Evolutionary conservation across 2,113 vertebrate genomes (phyloP), one percentile per base, ranked within the genome.

Genomic region (Dolichallabes microphthalmus): DNA sequence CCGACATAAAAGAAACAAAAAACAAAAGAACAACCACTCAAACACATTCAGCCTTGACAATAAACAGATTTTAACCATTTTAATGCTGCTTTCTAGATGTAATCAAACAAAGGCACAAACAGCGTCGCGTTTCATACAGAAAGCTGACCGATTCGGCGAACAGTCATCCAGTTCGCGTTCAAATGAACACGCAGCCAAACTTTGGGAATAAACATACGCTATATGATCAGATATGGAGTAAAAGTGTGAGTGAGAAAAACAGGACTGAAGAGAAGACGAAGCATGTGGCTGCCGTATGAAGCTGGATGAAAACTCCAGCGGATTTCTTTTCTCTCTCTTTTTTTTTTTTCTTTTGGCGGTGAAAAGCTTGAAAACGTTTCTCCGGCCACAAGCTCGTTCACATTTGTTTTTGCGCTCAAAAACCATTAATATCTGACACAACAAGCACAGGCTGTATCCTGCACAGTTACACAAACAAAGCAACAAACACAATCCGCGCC

Each of bases 1-100:
- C 17, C 25, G 57, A 83, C 69, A 66, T 0, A 22, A 57, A 58
- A 39, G 30, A 71, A 32, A 30, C 60, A 19, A 13, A 57, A 1
- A 35, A 52, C 30, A 74, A 45, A 50, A 61, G 13, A 57, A 83
- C 50, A n/a, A 76, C 27, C 12, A n/a, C 3, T 22, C 12, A 45
- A 63, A 81, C 61, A 64, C 39, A 64, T 27, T 64, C 1, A 64
- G 15, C 61, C 61, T 66, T 3, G 20, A 68, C 53, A 82, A 82
- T 30, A 66, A 66, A 25, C 80, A 80, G 17, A n/a, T 14, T 64
- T 82, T 53, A 82, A 64, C 58, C 35, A n/a, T 27, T 80, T 45
- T 50, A 80, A 50, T 14, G 45, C 78, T 45, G 77, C 14, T 45
- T 39, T 50, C 2, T 45, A 45, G 0, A 8, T 45, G 45, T 45